Conservation (phyloP, 2,888 invertebrate genomes). For the Poecilobothrus nobilitatus region DNA sequence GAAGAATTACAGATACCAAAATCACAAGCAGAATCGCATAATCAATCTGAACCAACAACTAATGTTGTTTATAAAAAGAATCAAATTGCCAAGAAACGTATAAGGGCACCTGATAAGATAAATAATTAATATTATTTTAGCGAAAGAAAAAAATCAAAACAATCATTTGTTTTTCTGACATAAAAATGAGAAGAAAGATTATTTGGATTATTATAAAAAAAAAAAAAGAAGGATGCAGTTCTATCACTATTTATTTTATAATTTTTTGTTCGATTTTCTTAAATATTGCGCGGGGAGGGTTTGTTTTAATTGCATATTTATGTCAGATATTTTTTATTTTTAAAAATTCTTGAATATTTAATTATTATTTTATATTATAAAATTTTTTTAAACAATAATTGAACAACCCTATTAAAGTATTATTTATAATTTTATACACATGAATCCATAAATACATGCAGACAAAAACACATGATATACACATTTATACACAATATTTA, state of each 20-base stretch:
- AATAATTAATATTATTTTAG: background rate
- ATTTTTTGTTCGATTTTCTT: too few relatives aligned
- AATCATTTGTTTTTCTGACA: background rate
- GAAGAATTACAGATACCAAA: background rate
- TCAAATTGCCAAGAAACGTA: conserved; percentile 3
- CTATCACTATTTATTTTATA: too few relatives aligned
- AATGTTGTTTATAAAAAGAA: conserved; percentile 4
- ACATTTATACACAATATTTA: background rate
- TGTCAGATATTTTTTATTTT: too few relatives aligned
- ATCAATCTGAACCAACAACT: background rate
- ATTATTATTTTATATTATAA: too few relatives aligned
- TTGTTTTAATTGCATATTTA: too few relatives aligned
- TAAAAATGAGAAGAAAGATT: background rate
- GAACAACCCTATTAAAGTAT: background rate
- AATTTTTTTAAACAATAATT: background rate
- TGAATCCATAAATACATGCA: background rate
- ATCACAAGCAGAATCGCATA: background rate
- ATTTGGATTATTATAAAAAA: background rate
- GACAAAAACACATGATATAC: background rate
- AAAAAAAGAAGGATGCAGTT: too few relatives aligned
- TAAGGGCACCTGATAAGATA: background rate
- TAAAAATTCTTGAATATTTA: too few relatives aligned
- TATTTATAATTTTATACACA: background rate
- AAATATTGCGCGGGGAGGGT: too few relatives aligned
- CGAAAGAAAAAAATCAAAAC: background rate